phyloP scores from a whole-genome alignment of 2,113 vertebrate species.

The Protomyctophum bolini region DNA sequence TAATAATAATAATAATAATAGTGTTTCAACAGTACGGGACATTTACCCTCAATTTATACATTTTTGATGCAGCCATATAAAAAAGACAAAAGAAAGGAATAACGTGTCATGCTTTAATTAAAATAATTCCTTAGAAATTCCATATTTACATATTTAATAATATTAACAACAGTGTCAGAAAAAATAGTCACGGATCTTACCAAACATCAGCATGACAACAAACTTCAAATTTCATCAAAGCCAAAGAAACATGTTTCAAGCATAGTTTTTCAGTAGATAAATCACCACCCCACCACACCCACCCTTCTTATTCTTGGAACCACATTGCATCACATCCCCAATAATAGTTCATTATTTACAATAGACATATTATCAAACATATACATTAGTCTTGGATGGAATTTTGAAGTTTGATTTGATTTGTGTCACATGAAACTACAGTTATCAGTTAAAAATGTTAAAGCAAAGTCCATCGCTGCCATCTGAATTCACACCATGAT shows the following conservation, averaged over 20 bases:
- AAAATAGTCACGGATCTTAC: conserved; percentile 78
- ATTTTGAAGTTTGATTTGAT: conserved; percentile 40
- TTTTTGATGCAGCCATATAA: neutral
- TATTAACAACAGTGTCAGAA: conserved; percentile 80
- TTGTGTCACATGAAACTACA: conserved; percentile 16
- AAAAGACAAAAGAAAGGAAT: conserved; percentile 21
- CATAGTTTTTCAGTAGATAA: conserved; percentile 62
- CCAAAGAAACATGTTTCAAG: conserved; percentile 64
- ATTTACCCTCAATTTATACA: too few relatives aligned
- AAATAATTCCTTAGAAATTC: conserved; percentile 86
- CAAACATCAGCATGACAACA: conserved; percentile 77
- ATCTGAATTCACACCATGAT: conserved; percentile 38
- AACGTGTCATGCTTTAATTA: conserved; percentile 85
- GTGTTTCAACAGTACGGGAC: neutral
- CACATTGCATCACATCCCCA: conserved; percentile 59
- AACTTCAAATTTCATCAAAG: conserved; percentile 58
- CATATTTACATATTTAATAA: conserved; percentile 82
- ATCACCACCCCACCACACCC: conserved; percentile 36
- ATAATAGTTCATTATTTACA: conserved; percentile 73
- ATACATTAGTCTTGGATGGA: conserved; percentile 36
- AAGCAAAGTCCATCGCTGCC: neutral
- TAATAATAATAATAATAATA: conserved; percentile 4
- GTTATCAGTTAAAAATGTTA: conserved; percentile 6
- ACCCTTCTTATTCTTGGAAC: conserved; percentile 48
- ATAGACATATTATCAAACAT: conserved; percentile 73